phyloP scores from a whole-genome alignment of 2,113 vertebrate species.

The Psettodes erumei region DNA sequence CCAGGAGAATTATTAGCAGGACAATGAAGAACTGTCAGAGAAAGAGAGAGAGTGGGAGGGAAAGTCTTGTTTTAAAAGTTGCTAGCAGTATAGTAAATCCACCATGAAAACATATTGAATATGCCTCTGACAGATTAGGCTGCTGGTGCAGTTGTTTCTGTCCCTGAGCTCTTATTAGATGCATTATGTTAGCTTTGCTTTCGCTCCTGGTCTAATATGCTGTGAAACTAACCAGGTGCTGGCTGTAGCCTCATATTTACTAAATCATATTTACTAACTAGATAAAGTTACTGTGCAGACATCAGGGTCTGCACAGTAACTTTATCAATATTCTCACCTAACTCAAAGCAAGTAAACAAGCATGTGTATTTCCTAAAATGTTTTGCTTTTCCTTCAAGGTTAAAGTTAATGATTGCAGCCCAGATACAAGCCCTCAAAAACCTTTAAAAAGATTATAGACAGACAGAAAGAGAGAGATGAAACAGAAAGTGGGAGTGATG shows the following conservation, averaged over 20 bases:
- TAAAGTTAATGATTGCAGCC: not conserved
- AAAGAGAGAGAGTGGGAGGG: constrained; percentile 45
- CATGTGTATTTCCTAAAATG: not conserved
- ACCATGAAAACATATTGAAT: constrained; percentile 7
- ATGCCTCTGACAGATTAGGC: not conserved
- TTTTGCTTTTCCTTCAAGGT: not conserved
- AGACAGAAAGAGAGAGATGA: constrained; percentile 32
- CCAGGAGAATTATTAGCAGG: constrained; percentile 94
- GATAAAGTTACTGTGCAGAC: too few species aligned
- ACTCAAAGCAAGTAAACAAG: not conserved
- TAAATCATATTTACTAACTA: too few species aligned
- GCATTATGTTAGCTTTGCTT: not conserved
- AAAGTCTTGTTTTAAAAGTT: constrained; percentile 22
- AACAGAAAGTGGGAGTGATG: constrained; percentile 25
- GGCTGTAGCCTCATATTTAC: not conserved
- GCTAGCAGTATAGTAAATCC: constrained; percentile 16
- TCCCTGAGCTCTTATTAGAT: not conserved
- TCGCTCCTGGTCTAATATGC: not conserved
- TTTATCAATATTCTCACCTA: not conserved
- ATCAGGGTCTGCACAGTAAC: not conserved
- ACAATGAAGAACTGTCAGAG: constrained; percentile 95
- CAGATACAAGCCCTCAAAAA: not conserved
- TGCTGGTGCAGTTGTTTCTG: not conserved
- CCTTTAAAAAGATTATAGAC: not conserved
- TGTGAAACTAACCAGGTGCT: not conserved